A percentile compares a stretch with the other conserved stretches of the same genome.
phyloP scores from a whole-genome alignment of 1,140 invertebrate species.

The Drosophila triauraria region DNA sequence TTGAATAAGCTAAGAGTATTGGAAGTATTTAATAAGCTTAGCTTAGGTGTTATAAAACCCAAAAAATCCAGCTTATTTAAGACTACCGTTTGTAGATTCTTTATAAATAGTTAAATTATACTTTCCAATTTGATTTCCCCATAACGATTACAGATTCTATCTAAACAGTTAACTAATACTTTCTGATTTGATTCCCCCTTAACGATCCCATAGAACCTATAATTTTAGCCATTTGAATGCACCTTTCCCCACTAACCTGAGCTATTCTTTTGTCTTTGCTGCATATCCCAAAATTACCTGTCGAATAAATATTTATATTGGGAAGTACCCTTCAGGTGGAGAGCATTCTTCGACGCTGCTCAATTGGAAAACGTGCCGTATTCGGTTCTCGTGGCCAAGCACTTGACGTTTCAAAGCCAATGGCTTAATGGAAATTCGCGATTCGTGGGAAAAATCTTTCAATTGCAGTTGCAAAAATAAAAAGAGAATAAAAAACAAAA shows the following conservation, averaged over 20 bases:
- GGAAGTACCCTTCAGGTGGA: constrained; percentile 46
- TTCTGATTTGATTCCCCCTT: background rate
- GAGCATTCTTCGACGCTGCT: constrained; percentile 62
- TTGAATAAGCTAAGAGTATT: too few relatives aligned
- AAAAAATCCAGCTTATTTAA: background rate
- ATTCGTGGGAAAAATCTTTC: constrained; percentile 78
- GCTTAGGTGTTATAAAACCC: too few relatives aligned
- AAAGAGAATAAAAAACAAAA: constrained; percentile 13
- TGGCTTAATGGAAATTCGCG: constrained; percentile 67
- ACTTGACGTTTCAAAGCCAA: constrained; percentile 80
- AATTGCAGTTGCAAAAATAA: constrained; percentile 44
- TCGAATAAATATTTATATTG: constrained; percentile 43
- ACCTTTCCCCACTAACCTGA: constrained; percentile 2
- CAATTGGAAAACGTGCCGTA: constrained; percentile 65
- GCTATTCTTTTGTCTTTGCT: constrained; percentile 12
- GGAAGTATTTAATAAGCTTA: background rate
- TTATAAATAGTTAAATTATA: too few relatives aligned
- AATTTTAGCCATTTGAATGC: background rate
- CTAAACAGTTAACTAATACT: too few relatives aligned
- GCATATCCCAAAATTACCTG: constrained; percentile 27
- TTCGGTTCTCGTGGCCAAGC: constrained; percentile 61
- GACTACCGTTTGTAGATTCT: background rate
- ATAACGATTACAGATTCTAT: too few relatives aligned
- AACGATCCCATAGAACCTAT: background rate
- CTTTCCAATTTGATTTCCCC: background rate